Evolutionary conservation across 2,888 invertebrate species (phyloP), one percentile per base, ranked within the genome.

Genomic region (Caenorhabditis sp.): DNA sequence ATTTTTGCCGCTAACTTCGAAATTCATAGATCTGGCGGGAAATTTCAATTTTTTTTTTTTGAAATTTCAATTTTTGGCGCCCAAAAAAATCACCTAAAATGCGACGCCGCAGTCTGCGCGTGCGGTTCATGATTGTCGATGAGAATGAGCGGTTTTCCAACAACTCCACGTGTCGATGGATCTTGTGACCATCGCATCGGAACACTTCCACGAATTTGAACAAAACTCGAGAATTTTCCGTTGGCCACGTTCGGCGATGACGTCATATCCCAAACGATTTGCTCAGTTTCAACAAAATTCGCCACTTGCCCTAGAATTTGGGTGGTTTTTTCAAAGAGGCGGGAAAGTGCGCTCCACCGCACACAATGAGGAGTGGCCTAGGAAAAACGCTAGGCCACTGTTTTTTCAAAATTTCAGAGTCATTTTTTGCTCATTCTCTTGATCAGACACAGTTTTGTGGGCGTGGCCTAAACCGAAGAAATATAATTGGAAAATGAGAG

Each of bases 281-380:
- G 96, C 88, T 97, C 96, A 0, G 95, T 95, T 90, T 97, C 96
- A 17, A 97, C 95, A 90, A 99, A 97, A 90, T 99, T 99, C 0
- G 97, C 99, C 0, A 97, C 97, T 89, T 95, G 93, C 0, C 97
- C 97, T 91, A 91, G 78, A 55, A 71, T 27, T 21, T 8, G 5
- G 8, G 8, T 19, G 5, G n/a, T 50, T 14, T 4, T 12, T 59
- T 1, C 17, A 17, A n/a, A 17, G 17, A 36, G 14, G 17, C 10
- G n/a, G 24, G 17, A 24, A 58, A n/a, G 4, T 50, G 19, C n/a
- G 17, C 8, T n/a, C n/a, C 50, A 12, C 14, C n/a, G n/a, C n/a
- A n/a, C n/a, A n/a, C n/a, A n/a, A n/a, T n/a, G n/a, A n/a, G n/a
- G n/a, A n/a, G n/a, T n/a, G n/a, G n/a, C n/a, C n/a, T n/a, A n/a